Percentiles rank a stretch among this genome's conserved stretches.
phyloP scores from a whole-genome alignment of 2,888 invertebrate genomes.

The Carterocephalus palaemon region DNA sequence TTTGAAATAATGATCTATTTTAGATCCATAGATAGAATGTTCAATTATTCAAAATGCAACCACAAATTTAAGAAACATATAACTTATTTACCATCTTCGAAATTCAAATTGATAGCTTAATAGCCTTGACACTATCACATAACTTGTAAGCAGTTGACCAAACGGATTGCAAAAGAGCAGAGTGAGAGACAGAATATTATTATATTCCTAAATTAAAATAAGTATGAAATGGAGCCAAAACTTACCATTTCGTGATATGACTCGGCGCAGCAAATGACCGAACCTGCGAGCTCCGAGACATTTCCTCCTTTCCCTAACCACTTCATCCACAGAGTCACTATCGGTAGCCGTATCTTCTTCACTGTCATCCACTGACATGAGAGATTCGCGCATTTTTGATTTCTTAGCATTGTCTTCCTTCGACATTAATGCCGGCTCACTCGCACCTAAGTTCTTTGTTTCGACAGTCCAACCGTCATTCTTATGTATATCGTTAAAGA shows the following conservation, averaged over 20 bases:
- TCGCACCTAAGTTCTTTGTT: slow-evolving; percentile 65
- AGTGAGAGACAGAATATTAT: no score
- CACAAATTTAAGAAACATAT: no score
- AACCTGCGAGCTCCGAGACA: slow-evolving; percentile 71
- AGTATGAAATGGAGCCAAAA: no score
- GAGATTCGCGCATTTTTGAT: slow-evolving; percentile 54
- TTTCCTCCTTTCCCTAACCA: slow-evolving; percentile 63
- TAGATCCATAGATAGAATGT: no score
- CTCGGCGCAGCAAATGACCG: slow-evolving; percentile 65
- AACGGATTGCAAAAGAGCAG: no score
- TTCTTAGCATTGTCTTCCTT: slow-evolving; percentile 48
- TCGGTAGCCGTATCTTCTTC: slow-evolving; percentile 64
- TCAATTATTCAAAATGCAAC: no score
- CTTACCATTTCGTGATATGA: slow-evolving; percentile 74
- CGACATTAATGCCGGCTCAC: slow-evolving; percentile 65
- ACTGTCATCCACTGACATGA: slow-evolving; percentile 66
- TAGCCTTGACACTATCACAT: no score
- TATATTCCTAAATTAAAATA: neutral
- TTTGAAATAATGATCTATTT: no score
- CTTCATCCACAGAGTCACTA: slow-evolving; percentile 67
- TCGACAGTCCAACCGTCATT: slow-evolving; percentile 56
- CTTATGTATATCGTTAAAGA: slow-evolving; percentile 63
- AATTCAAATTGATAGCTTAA: no score
- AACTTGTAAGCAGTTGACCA: no score
- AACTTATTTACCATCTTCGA: no score